Percentiles rank a stretch among this genome's conserved stretches.
These are phyloP conservation scores for Chloromyia formosa DNA, from an alignment of 2,888 invertebrate species.

Conservation along the genomic window DNA sequence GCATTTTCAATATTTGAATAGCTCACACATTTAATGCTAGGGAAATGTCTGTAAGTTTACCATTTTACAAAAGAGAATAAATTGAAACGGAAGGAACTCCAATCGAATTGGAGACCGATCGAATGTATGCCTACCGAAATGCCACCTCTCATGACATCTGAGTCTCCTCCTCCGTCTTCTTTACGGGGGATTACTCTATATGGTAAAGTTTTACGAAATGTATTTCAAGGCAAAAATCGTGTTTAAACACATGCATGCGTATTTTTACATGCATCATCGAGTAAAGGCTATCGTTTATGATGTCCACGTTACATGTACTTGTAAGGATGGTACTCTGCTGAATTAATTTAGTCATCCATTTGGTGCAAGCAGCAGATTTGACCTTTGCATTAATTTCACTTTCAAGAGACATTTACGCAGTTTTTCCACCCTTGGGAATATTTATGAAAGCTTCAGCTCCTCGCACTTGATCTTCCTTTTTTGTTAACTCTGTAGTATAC, in stretches of 20 bases:
- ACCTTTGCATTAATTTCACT: slow-evolving; percentile 41
- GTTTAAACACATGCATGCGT: slow-evolving; percentile 19
- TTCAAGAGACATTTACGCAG: slow-evolving; percentile 41
- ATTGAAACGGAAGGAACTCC: slow-evolving; percentile 38
- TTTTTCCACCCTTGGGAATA: slow-evolving; percentile 38
- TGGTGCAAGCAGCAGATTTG: slow-evolving; percentile 1
- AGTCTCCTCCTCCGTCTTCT: not conserved
- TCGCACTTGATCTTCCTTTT: slow-evolving; percentile 30
- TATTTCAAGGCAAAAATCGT: slow-evolving; percentile 31
- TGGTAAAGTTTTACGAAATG: slow-evolving; percentile 14
- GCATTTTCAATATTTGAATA: slow-evolving; percentile 24
- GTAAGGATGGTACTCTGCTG: not conserved
- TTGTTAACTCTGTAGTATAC: not conserved
- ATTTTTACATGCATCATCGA: not conserved
- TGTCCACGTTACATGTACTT: not conserved
- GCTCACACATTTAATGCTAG: not conserved
- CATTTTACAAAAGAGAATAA: slow-evolving; percentile 8
- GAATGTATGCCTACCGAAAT: not conserved
- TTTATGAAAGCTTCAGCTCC: not conserved
- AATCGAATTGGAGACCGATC: not conserved
- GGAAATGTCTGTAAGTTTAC: not conserved
- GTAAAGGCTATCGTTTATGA: not conserved
- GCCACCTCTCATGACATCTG: not conserved
- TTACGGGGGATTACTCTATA: not conserved
- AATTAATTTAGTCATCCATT: not conserved